Evolutionary conservation across 1,140 invertebrate species (phyloP).

Genomic region (Apolygus lucorum): DNA sequence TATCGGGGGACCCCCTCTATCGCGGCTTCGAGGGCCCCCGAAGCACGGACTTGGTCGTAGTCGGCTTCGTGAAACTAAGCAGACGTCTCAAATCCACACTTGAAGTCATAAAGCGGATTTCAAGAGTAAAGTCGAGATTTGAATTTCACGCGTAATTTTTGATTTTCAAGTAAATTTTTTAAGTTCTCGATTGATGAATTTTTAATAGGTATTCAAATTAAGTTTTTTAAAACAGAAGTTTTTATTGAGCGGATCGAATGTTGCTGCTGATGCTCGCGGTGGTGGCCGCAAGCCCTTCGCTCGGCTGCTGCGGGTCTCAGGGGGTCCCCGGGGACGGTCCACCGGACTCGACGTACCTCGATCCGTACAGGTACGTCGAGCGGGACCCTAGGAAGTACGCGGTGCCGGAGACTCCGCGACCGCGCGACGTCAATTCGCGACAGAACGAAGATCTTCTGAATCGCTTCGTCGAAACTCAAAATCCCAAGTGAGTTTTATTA

Average conservation of each 20-base stretch:
- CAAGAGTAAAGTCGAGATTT: no score
- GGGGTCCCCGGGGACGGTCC: neutral
- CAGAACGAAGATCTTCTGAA: conserved; percentile 22
- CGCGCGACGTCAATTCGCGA: neutral
- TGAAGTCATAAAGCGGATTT: no score
- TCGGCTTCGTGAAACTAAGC: neutral
- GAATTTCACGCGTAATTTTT: no score
- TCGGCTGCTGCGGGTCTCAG: neutral
- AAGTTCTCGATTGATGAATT: no score
- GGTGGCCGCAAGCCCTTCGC: neutral
- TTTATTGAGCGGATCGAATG: neutral
- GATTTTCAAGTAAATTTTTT: no score
- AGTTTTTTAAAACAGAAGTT: no score
- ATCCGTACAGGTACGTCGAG: conserved; percentile 19
- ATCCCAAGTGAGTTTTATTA: conserved; percentile 29
- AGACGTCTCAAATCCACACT: neutral
- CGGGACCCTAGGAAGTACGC: neutral
- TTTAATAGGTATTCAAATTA: no score
- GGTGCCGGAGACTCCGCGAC: conserved; percentile 1
- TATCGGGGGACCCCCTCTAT: neutral
- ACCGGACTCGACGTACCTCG: conserved; percentile 21
- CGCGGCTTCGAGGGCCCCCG: neutral
- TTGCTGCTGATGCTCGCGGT: neutral
- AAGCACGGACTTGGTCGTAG: no score
- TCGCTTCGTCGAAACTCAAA: conserved; percentile 29